Evolutionary conservation across 53 echinoderm and acorn worm genomes (phyloP), one percentile per base, ranked within the genome.

Genomic region (Arbacia lixula): DNA sequence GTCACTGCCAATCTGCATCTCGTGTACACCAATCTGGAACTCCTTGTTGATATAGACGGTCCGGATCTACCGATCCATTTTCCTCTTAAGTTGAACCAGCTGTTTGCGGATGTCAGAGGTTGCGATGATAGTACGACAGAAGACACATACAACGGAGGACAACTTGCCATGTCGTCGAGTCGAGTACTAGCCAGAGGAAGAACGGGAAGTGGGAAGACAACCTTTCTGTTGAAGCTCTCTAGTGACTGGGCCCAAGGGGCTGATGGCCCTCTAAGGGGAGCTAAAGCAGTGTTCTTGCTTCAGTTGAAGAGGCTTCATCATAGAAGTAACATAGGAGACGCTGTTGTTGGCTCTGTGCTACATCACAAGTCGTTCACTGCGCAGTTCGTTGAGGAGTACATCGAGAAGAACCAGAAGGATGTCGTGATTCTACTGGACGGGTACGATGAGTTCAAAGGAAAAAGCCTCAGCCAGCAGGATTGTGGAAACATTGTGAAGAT

Each of bases 401-500:
- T 56, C 6, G 73, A 49, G 41, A 71, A 79, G 19, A 57, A 78
- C 72, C 79, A 85, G 28, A 74, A 89, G 31, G 79, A 85, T 22
- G 89, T 85, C 8, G 89, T 68, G 24, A 32, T 89, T 26, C 85
- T 89, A 12, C 54, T 89, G 3, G 89, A 89, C 30, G 89, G 89
- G 19, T 89, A 89, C 51, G 89, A 89, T 66, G 89, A 89, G 57
- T 89, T 89, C 85, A 89, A 71, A 78, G 89, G 89, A 58, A 89
- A 89, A 27, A 85, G 89, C 12, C 49, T 89, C 5, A 60, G 71
- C 22, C 85, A 89, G 12, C 79, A 78, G n/a, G 67, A 78, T 6
- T 85, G 85, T 54, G 89, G 89, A 12, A 89, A 89, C 53, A 69
- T 89, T 10, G 89, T 89, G 28, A 68, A 85, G 53, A 79, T 89